Base-by-base conservation (phyloP, 2,888 invertebrate species). In the Drosophila emarginata region DNA sequence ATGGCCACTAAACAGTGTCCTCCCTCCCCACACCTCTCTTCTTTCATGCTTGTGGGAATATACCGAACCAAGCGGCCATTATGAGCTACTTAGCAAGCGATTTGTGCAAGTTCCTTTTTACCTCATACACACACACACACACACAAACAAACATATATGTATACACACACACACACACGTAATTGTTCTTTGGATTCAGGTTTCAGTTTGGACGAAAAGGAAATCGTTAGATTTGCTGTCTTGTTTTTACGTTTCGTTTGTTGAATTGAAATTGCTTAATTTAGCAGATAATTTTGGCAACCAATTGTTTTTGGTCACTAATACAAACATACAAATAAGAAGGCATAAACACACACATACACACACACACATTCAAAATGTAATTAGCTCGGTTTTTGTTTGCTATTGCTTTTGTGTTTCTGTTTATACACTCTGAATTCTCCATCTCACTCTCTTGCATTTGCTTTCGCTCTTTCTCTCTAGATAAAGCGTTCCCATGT, bases 261-360 rank as follows among this genome's bases (percentile, higher is more conserved):
- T 69, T 72, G 83, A 79, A 88, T 86, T 79, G 83, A 82, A 88
- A 88, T 88, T 87, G 85, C 86, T 83, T 87, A 83, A 88, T 88
- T 88, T 86, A 78, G 70, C 82, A 80, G 78, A 80, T 84, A 87
- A 84, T 84, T 86, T 71, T 78, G 74, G 56, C 67, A 69, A 68
- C 70, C 69, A 72, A 70, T 78, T 76, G 76, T 72, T 67, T 76
- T 77, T 66, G 58, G 52, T 12, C 60, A 45, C 61, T 9, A 6
- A 51, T 12, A 64, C 59, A 60, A 21, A 52, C 26, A 52, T 32
- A 58, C 39, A 51, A 23, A 53, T 28, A 32, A 12, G 15, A 15
- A 45, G 18, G 21, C 15, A 9, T 28, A 28, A 61, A 21, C 28
- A 32, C 54, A 9, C 39, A 28, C 15, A 61, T 39, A 51, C 11